phyloP scores from a whole-genome alignment of 2,113 vertebrate genomes.

The Oriolus oriolus region DNA sequence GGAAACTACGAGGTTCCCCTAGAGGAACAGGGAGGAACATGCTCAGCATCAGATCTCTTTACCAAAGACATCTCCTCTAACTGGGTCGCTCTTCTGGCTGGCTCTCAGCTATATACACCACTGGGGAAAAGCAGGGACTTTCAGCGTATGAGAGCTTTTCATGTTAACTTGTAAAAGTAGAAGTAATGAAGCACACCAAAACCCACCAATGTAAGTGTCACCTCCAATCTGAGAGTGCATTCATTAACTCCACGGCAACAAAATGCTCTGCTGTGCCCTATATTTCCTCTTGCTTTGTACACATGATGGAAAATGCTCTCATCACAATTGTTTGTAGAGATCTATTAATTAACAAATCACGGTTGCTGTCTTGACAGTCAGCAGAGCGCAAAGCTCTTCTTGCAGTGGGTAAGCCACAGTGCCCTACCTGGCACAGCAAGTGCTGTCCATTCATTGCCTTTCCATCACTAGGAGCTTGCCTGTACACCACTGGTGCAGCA shows the following conservation, averaged over 20 bases:
- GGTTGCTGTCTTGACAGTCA: not conserved
- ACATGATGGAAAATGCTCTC: not conserved
- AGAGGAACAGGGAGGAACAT: not conserved
- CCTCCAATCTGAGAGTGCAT: constrained; percentile 34
- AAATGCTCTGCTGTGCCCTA: constrained; percentile 37
- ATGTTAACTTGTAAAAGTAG: constrained; percentile 17
- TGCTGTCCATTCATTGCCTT: not conserved
- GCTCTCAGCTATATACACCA: constrained; percentile 31
- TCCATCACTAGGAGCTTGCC: not conserved
- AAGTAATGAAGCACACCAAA: constrained; percentile 54
- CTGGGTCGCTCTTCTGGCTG: constrained; percentile 18
- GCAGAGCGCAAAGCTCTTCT: not conserved
- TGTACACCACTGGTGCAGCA: not conserved
- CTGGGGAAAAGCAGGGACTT: constrained; percentile 56
- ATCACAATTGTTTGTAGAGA: not conserved
- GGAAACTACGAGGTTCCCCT: not conserved
- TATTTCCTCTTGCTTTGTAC: not conserved
- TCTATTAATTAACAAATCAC: constrained; percentile 51
- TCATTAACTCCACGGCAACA: constrained; percentile 8
- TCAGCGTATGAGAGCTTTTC: constrained; percentile 37
- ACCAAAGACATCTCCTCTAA: not conserved
- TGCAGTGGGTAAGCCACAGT: not conserved
- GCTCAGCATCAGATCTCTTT: constrained; percentile 35
- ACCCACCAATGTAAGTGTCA: constrained; percentile 29
- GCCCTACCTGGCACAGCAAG: not conserved